Conservation (phyloP, 2,113 vertebrate genomes). For the Mugil cephalus region DNA sequence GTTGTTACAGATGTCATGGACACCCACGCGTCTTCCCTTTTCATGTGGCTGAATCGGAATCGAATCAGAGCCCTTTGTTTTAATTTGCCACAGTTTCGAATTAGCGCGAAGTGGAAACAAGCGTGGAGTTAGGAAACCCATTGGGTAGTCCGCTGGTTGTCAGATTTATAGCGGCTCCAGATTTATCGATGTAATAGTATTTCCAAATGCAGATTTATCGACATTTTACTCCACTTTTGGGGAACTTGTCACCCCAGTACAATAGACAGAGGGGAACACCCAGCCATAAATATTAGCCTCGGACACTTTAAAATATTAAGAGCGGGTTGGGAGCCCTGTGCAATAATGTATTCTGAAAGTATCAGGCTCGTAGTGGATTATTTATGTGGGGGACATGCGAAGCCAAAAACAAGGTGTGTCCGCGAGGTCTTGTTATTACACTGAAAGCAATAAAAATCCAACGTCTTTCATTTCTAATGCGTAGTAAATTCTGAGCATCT, state of each 20-base stretch:
- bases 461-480: constrained; percentile 75
- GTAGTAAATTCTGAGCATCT: constrained; percentile 64
- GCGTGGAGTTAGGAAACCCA: constrained; percentile 58
- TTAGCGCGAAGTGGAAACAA: constrained; percentile 73
- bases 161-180: constrained; percentile 70
- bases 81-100: constrained; percentile 70
- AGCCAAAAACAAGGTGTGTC: constrained; percentile 84
- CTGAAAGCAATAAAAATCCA: constrained; percentile 78
- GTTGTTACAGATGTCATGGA: constrained; percentile 70
- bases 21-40: constrained; percentile 52
- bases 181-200: constrained; percentile 74
- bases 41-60: constrained; percentile 52
- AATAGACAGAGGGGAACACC: constrained; percentile 83
- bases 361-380: constrained; percentile 78
- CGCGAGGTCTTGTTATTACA: constrained; percentile 78
- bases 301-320: constrained; percentile 79
- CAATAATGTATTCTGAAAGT: constrained; percentile 77
- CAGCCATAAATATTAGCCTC: constrained; percentile 79
- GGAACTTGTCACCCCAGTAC: constrained; percentile 78
- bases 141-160: constrained; percentile 50
- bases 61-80: constrained; percentile 61
- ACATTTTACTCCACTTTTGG: constrained; percentile 73
- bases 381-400: constrained; percentile 79
- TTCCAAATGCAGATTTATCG: constrained; percentile 80
- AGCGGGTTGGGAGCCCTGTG: constrained; percentile 76